phyloP scores from a whole-genome alignment of 2,888 invertebrate genomes.

The Lutraria lutraria region DNA sequence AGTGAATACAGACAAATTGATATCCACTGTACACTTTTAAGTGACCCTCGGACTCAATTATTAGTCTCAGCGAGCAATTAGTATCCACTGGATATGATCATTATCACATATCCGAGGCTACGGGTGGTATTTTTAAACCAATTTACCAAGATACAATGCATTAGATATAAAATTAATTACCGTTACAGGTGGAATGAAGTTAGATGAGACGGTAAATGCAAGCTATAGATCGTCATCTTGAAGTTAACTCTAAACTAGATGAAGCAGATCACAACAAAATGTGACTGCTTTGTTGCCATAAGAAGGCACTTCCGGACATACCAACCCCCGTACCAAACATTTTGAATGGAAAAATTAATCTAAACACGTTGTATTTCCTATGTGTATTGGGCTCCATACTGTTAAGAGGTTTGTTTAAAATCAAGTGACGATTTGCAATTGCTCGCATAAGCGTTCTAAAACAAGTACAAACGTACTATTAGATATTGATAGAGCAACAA shows the following conservation, averaged over 20 bases:
- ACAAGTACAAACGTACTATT: neutral
- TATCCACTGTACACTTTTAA: neutral
- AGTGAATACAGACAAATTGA: constrained; percentile 10
- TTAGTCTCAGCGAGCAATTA: constrained; percentile 51
- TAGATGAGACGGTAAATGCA: constrained; percentile 48
- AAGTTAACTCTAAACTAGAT: neutral
- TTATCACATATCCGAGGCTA: constrained; percentile 60
- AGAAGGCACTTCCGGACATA: neutral
- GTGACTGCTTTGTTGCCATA: neutral
- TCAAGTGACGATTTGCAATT: neutral
- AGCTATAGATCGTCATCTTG: constrained; percentile 22
- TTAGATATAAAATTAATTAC: constrained; percentile 31
- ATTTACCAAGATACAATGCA: constrained; percentile 58
- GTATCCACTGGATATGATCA: constrained; percentile 38
- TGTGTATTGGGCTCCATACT: neutral
- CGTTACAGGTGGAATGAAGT: constrained; percentile 35
- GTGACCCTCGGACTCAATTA: constrained; percentile 30
- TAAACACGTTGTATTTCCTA: constrained; percentile 24
- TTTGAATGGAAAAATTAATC: neutral
- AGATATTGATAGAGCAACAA: neutral
- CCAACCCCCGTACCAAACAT: neutral
- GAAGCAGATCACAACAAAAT: neutral
- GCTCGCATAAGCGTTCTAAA: neutral
- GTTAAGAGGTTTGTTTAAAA: constrained; percentile 8
- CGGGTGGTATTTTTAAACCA: constrained; percentile 52